phyloP scores from a whole-genome alignment of 2,797 vertebrate species.

The Pristis pectinata region DNA sequence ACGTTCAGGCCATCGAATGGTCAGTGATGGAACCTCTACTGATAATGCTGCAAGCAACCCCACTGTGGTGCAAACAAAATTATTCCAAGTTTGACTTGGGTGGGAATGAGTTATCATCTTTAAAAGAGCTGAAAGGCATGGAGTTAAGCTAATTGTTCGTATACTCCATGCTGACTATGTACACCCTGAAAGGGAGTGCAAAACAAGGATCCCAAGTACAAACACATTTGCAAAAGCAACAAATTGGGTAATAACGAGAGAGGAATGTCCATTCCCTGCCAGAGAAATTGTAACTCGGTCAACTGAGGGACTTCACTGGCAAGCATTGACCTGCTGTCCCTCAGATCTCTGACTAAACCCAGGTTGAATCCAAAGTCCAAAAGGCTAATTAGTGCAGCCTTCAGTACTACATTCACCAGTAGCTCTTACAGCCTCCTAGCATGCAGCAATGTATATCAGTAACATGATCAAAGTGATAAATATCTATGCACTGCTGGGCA shows the following conservation, averaged over 20 bases:
- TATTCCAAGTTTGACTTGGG: neutral
- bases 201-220: neutral
- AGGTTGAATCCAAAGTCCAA: neutral
- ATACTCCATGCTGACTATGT: neutral
- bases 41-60: neutral
- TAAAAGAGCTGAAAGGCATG: neutral
- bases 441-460: neutral
- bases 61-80: neutral
- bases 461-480: neutral
- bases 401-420: neutral
- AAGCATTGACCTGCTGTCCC: neutral
- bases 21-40: neutral
- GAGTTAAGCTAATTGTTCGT: neutral
- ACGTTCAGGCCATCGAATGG: neutral
- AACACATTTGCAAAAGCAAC: neutral
- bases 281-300: neutral
- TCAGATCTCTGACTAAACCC: neutral
- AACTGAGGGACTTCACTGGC: neutral
- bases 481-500: slow-evolving; percentile 20
- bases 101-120: neutral
- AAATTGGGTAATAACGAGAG: neutral
- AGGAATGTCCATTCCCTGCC: neutral
- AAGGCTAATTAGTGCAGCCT: neutral
- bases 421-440: neutral
- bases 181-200: neutral